Conservation (phyloP, 2,113 vertebrate genomes). For the Phoenicopterus ruber region DNA sequence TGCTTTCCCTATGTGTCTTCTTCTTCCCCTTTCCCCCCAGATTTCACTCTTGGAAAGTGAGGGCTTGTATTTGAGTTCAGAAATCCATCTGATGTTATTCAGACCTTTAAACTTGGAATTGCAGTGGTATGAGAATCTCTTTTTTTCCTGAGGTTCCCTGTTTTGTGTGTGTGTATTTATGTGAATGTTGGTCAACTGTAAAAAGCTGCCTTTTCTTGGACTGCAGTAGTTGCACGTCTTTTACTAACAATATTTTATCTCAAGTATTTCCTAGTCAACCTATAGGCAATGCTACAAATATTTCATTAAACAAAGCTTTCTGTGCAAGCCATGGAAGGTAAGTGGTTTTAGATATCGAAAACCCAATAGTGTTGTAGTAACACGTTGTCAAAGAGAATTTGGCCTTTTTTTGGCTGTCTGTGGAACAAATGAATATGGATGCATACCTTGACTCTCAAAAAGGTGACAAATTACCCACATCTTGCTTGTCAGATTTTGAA, state of each 20-base stretch:
- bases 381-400: not conserved
- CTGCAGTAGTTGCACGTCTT: not conserved
- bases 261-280: not conserved
- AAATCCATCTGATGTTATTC: not conserved
- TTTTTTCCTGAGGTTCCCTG: not conserved
- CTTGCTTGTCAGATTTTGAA: not conserved
- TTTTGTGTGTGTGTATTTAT: not conserved
- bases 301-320: not conserved
- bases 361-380: not conserved
- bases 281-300: not conserved
- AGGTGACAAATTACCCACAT: not conserved
- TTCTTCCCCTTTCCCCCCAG: not conserved
- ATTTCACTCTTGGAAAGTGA: not conserved
- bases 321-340: not conserved
- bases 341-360: not conserved
- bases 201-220: not conserved
- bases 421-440: not conserved
- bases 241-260: not conserved
- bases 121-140: not conserved
- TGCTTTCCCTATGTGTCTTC: not conserved
- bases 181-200: not conserved
- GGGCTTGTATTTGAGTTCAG: not conserved
- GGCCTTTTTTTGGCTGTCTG: not conserved
- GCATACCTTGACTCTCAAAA: not conserved
- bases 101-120: not conserved